Conservation (phyloP, 1,140 invertebrate species). For the Meloidogyne hapla region DNA sequence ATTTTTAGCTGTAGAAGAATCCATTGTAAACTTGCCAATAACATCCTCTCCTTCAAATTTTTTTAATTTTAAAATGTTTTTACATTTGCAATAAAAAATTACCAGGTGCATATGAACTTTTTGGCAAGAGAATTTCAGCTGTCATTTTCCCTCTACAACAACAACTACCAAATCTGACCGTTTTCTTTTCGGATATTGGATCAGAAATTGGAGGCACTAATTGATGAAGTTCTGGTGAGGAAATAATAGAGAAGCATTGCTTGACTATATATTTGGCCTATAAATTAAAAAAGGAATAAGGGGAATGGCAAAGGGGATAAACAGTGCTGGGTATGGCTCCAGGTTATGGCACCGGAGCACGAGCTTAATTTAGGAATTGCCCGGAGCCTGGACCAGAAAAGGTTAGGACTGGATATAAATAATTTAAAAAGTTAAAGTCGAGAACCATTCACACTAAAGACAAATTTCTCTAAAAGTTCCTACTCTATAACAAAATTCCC, state of each 20-base stretch:
- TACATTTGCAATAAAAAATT: neutral
- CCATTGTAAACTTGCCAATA: constrained; percentile 34
- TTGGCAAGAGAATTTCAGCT: constrained; percentile 41
- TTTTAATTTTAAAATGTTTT: too few relatives aligned
- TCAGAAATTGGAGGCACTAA: constrained; percentile 35
- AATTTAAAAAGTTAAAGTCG: too few relatives aligned
- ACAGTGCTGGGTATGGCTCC: too few relatives aligned
- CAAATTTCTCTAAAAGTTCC: too few relatives aligned
- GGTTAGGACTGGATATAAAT: too few relatives aligned
- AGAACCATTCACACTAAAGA: too few relatives aligned
- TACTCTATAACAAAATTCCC: too few relatives aligned
- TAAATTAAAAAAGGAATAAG: neutral
- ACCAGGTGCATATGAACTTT: constrained; percentile 38
- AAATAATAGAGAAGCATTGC: constrained; percentile 45
- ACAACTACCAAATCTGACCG: constrained; percentile 38
- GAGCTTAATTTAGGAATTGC: too few relatives aligned
- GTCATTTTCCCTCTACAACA: constrained; percentile 43
- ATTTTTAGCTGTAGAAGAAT: constrained; percentile 28
- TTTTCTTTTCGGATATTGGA: constrained; percentile 31
- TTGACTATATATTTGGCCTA: constrained; percentile 42
- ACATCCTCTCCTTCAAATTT: constrained; percentile 36
- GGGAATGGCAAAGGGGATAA: too few relatives aligned
- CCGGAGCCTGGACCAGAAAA: too few relatives aligned
- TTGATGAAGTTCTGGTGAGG: constrained; percentile 40
- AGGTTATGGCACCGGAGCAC: too few relatives aligned